Conservation (phyloP, 2,113 vertebrate species). For the Grallaria varia region DNA sequence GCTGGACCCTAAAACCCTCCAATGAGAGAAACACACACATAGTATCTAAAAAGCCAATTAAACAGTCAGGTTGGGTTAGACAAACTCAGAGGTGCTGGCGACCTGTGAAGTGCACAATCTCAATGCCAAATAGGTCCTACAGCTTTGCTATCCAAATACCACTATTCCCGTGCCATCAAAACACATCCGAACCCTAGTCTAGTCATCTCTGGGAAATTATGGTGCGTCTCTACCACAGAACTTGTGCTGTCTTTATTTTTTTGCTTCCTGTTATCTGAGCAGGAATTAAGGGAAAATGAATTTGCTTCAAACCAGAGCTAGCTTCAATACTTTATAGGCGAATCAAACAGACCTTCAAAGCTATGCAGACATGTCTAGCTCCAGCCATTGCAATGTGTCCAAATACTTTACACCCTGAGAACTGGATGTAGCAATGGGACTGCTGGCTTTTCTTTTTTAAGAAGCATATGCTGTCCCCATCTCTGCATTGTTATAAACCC, state of each 20-base stretch:
- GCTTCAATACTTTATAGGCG: conserved; percentile 39
- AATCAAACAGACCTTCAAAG: conserved; percentile 21
- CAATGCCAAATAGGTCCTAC: not conserved
- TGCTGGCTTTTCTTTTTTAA: not conserved
- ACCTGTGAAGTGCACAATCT: not conserved
- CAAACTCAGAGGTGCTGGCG: not conserved
- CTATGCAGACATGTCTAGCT: not conserved
- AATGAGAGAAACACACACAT: not conserved
- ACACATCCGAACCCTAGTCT: not conserved
- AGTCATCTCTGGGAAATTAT: not conserved
- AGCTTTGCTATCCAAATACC: conserved; percentile 1
- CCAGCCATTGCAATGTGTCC: not conserved
- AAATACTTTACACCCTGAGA: not conserved
- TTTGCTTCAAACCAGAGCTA: conserved; percentile 31
- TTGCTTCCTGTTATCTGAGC: not conserved
- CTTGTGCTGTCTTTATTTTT: not conserved
- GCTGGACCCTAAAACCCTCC: not conserved
- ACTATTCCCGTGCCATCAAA: not conserved
- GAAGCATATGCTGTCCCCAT: not conserved
- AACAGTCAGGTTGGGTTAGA: not conserved
- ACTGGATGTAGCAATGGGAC: not conserved
- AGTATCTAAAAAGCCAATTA: not conserved
- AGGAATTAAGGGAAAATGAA: conserved; percentile 31
- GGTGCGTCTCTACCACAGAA: not conserved
- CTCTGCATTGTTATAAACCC: not conserved